phyloP scores from a whole-genome alignment of 2,797 vertebrate species.

The Pseudomugil tenellus region DNA sequence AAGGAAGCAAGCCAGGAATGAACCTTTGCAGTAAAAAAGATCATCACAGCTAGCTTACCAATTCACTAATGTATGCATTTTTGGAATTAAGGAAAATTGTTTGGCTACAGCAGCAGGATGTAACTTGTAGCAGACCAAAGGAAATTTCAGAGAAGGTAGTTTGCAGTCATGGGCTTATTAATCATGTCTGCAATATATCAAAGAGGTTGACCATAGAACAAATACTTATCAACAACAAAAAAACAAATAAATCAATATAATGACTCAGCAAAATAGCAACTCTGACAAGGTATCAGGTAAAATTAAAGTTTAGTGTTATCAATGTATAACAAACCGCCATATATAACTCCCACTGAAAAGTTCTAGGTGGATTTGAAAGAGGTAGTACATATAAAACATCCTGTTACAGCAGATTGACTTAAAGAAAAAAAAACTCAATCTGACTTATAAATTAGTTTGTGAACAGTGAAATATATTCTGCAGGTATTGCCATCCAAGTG shows the following conservation, averaged over 20 bases:
- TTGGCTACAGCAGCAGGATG: not conserved
- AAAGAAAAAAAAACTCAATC: not conserved
- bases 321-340: not conserved
- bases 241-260: no score
- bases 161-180: not conserved
- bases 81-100: not conserved
- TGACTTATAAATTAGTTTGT: not conserved
- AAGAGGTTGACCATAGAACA: not conserved
- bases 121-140: not conserved
- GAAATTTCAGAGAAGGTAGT: not conserved
- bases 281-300: not conserved
- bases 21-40: not conserved
- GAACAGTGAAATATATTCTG: not conserved
- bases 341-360: not conserved
- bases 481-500: constrained; percentile 58
- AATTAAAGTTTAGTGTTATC: no score
- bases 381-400: not conserved
- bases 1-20: not conserved
- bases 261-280: not conserved
- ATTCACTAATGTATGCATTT: not conserved
- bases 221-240: no score
- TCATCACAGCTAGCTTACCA: not conserved
- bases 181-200: not conserved
- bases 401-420: not conserved
- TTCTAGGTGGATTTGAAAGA: not conserved